A percentile compares a stretch with the other conserved stretches of the same genome.
Evolutionary conservation across 1,140 invertebrate genomes (phyloP).

Genomic region (Camponotus pennsylvanicus): DNA sequence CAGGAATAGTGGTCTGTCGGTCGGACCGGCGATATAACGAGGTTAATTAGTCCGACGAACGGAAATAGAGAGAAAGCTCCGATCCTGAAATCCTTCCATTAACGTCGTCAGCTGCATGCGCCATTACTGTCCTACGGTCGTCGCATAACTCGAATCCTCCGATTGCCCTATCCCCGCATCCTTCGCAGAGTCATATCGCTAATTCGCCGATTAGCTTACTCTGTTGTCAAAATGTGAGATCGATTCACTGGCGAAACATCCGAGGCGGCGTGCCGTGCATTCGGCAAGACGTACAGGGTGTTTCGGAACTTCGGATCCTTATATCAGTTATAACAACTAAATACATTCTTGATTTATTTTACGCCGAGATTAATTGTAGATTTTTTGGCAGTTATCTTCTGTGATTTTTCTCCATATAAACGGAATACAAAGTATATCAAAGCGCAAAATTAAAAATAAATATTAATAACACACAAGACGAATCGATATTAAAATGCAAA

Average conservation of each 20-base stretch:
- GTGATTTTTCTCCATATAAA: too few relatives aligned
- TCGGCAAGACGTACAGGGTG: neutral
- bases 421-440: neutral
- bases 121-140: conserved; percentile 44
- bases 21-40: conserved; percentile 62
- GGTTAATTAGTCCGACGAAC: conserved; percentile 64
- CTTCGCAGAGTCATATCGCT: conserved; percentile 37
- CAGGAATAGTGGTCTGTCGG: conserved; percentile 32
- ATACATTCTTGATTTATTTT: too few relatives aligned
- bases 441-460: neutral
- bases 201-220: conserved; percentile 59
- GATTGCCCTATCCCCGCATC: conserved; percentile 17
- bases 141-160: conserved; percentile 15
- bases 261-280: neutral
- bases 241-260: neutral
- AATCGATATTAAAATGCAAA: conserved; percentile 4
- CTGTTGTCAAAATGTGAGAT: conserved; percentile 21
- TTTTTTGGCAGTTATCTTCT: too few relatives aligned
- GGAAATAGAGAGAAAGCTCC: conserved; percentile 9
- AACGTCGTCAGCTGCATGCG: conserved; percentile 64
- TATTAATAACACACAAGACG: neutral
- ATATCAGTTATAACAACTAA: too few relatives aligned
- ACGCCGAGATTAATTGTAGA: too few relatives aligned
- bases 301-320: neutral
- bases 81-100: conserved; percentile 64